phyloP scores from a whole-genome alignment of 1,140 invertebrate genomes.

The Uloborus diversus region DNA sequence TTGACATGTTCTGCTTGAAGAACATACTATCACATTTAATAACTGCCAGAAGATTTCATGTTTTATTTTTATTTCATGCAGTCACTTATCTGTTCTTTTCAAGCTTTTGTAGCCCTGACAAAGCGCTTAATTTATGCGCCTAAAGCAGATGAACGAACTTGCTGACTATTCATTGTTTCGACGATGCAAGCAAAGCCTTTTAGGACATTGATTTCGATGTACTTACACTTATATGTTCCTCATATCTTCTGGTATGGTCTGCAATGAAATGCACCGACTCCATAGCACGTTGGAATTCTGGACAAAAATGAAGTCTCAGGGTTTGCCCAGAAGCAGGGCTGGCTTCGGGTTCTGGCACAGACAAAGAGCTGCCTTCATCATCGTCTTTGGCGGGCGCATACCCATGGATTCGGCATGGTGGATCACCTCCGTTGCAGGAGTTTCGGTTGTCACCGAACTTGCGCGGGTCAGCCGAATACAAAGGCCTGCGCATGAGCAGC shows the following conservation, averaged over 20 bases:
- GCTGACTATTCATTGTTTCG: too few species aligned
- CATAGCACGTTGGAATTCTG: constrained; percentile 87
- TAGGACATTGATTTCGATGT: too few species aligned
- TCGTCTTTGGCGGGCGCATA: constrained; percentile 1
- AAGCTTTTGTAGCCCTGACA: too few species aligned
- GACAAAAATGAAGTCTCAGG: constrained; percentile 61
- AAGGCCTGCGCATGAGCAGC: constrained; percentile 65
- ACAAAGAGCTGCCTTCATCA: constrained; percentile 23
- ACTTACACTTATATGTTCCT: constrained; percentile 90
- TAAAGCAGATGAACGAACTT: too few species aligned
- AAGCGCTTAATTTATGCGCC: too few species aligned
- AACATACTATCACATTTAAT: too few species aligned
- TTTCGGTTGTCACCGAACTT: constrained; percentile 33
- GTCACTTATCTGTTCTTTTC: too few species aligned
- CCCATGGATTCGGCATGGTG: constrained; percentile 52
- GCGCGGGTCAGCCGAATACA: constrained; percentile 47
- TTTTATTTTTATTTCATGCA: too few species aligned
- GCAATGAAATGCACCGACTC: constrained; percentile 95
- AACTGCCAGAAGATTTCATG: too few species aligned
- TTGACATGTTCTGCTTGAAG: too few species aligned
- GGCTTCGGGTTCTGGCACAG: constrained; percentile 1
- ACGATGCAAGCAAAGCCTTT: too few species aligned
- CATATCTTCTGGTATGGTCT: constrained; percentile 94
- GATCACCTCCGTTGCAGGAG: constrained; percentile 16
- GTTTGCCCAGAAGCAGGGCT: constrained; percentile 5